A percentile compares a stretch with the other conserved stretches of the same genome.
phyloP scores from a whole-genome alignment of 2,888 invertebrate genomes.

The Lithosia quadra region DNA sequence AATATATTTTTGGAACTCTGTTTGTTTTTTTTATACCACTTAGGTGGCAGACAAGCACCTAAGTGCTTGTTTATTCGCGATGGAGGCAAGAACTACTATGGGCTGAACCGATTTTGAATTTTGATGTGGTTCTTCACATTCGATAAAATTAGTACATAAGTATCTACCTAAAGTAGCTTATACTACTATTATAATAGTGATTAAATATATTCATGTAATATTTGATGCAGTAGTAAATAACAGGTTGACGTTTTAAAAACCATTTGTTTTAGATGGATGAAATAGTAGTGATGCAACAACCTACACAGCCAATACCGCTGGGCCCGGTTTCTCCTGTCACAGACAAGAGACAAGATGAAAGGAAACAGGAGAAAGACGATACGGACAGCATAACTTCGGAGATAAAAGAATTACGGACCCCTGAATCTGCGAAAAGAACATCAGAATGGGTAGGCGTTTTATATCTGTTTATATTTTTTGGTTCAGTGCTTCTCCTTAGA shows the following conservation, averaged over 20 bases:
- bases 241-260: background rate
- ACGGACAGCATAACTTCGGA: slow-evolving; percentile 74
- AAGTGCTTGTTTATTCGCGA: too few relatives aligned
- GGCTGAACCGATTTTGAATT: too few relatives aligned
- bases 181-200: too few relatives aligned
- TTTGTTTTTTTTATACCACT: too few relatives aligned
- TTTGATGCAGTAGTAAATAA: background rate
- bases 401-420: slow-evolving; percentile 64
- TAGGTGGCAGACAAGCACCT: too few relatives aligned
- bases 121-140: too few relatives aligned
- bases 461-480: slow-evolving; percentile 2
- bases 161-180: too few relatives aligned
- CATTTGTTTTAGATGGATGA: slow-evolving; percentile 52
- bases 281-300: slow-evolving; percentile 38
- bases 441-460: slow-evolving; percentile 70
- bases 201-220: background rate
- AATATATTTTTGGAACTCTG: too few relatives aligned
- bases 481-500: slow-evolving; percentile 13
- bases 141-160: too few relatives aligned
- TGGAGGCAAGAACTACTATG: too few relatives aligned
- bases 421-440: slow-evolving; percentile 58
- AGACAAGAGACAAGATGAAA: slow-evolving; percentile 17
- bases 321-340: slow-evolving; percentile 38
- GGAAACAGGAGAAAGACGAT: slow-evolving; percentile 49
- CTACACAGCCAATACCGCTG: slow-evolving; percentile 62